These are phyloP conservation scores for Exaiptasia diaphana DNA, from an alignment of 64 coral and sea anemone species.

Conservation along the genomic window DNA sequence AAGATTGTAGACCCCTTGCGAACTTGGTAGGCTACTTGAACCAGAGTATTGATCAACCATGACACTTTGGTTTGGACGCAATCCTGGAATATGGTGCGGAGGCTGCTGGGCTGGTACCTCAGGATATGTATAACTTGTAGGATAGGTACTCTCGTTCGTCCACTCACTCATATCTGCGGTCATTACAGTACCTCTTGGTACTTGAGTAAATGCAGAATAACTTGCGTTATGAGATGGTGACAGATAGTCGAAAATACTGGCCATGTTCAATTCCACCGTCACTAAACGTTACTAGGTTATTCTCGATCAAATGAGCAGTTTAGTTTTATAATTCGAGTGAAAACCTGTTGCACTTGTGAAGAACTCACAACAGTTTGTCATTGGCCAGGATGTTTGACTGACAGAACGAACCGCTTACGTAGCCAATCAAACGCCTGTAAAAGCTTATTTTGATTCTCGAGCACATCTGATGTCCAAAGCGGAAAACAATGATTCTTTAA, in stretches of 20 bases:
- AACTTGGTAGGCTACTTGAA: background rate
- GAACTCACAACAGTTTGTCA: background rate
- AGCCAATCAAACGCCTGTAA: background rate
- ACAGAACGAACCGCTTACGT: background rate
- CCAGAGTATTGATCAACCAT: background rate
- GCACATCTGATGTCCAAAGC: background rate
- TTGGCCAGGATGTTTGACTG: slow-evolving; percentile 21
- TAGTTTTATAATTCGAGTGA: background rate
- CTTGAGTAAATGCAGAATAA: background rate
- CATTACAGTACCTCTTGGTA: background rate
- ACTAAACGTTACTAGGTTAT: background rate
- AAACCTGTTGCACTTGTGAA: background rate
- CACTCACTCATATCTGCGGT: background rate
- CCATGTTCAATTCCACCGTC: background rate
- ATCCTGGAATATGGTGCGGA: slow-evolving; percentile 4
- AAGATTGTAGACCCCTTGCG: slow-evolving; percentile 52
- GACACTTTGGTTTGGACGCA: slow-evolving; percentile 5
- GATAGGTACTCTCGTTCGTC: background rate
- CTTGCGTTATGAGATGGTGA: background rate
- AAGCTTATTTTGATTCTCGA: background rate
- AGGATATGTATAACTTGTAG: background rate
- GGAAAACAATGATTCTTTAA: slow-evolving; percentile 11
- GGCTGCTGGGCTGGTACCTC: background rate
- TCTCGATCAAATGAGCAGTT: background rate
- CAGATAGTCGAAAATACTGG: background rate